Evolutionary conservation across 2,888 invertebrate genomes (phyloP), one percentile per base, ranked within the genome.

Genomic region (Polietes domitor): DNA sequence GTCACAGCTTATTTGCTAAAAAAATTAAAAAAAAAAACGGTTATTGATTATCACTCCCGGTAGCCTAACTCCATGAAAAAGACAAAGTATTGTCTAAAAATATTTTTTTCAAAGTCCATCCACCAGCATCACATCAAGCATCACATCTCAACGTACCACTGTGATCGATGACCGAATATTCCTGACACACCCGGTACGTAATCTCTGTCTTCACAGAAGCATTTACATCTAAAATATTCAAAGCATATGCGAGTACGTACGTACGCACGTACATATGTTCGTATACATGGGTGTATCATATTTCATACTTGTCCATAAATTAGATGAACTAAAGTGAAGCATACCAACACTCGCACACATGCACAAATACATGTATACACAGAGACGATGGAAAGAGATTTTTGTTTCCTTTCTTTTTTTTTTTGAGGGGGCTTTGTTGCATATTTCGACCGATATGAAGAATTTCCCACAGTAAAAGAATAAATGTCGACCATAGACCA

Each of bases 291-390:
- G 24, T 47, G 41, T 77, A 83, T 83, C 83, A 76, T 83, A 83
- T 80, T 61, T 80, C 79, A 83, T 77, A 80, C 79, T 70, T 83
- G 79, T 83, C 83, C 83, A 83, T 83, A 83, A 83, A 83, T 83
- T 83, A 83, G 83, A 83, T 68, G 68, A 68, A 68, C 43, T 58
- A 26, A 58, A 58, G 58, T 26, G 26, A 58, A 58, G 58, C 58
- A 58, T 58, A 58, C 1, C 6, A 24, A 58, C 26, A 58, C 26
- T 74, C 77, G 70, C 74, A 82, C 55, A 61, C 19, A 70, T n/a
- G 15, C 21, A 43, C 4, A 68, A 10, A 26, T 7, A 12, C 6
- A 70, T 10, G 15, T 55, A 37, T 72, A 81, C 63, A n/a, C n/a
- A n/a, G n/a, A n/a, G n/a, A n/a, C n/a, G n/a, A n/a, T n/a, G 26